These are phyloP conservation scores for Euzetes globulus DNA, from an alignment of 2,888 invertebrate species.

Conservation along the genomic window DNA sequence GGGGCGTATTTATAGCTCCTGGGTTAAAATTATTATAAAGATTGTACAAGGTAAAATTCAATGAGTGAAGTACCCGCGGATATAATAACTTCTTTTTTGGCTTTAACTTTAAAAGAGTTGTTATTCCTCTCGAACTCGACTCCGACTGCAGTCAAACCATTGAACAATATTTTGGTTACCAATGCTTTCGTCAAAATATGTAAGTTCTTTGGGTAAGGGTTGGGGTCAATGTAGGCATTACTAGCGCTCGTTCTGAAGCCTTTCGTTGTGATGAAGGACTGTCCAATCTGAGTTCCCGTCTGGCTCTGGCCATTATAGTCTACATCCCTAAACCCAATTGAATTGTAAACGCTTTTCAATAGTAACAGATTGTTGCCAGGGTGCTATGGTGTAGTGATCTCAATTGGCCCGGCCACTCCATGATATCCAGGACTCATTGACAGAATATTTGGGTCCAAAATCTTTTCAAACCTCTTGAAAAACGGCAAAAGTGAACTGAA, in stretches of 20 bases:
- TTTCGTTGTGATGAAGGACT: not conserved
- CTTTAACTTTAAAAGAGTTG: not conserved
- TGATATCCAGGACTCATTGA: constrained; percentile 23
- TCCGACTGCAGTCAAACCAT: constrained; percentile 14
- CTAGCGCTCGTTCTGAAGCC: constrained; percentile 7
- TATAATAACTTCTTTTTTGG: constrained; percentile 4
- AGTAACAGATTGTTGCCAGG: too few relatives aligned
- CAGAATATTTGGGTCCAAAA: not conserved
- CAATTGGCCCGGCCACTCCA: constrained; percentile 8
- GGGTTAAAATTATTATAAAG: too few relatives aligned
- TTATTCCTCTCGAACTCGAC: constrained; percentile 9
- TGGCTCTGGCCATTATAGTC: constrained; percentile 5
- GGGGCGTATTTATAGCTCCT: too few relatives aligned
- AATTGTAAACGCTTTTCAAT: too few relatives aligned
- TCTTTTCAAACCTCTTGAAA: constrained; percentile 21
- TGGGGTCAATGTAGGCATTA: constrained; percentile 7
- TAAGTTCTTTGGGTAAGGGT: constrained; percentile 4
- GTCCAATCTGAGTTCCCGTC: not conserved
- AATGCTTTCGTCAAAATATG: constrained; percentile 18
- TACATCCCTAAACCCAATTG: too few relatives aligned
- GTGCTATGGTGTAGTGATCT: too few relatives aligned
- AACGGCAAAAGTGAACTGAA: constrained; percentile 18
- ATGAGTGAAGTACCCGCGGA: too few relatives aligned
- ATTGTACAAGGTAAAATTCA: too few relatives aligned
- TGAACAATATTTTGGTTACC: constrained; percentile 17